These are phyloP conservation scores for Vanessa atalanta DNA, from an alignment of 1,140 invertebrate species.

Conservation along the genomic window DNA sequence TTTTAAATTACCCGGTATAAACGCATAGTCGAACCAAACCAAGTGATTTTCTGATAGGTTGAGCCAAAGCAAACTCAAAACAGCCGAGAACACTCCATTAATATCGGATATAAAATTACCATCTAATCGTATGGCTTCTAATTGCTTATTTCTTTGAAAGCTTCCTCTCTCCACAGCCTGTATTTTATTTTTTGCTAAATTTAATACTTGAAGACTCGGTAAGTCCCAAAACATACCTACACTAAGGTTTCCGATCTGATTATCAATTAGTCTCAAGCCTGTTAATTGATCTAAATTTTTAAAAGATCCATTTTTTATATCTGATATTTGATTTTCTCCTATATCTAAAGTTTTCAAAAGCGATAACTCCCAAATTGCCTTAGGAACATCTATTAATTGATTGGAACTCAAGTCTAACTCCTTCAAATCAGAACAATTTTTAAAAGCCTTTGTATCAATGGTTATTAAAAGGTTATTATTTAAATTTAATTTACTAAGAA, in stretches of 20 bases:
- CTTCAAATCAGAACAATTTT: constrained; percentile 93
- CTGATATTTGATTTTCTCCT: constrained; percentile 91
- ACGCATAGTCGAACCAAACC: constrained; percentile 94
- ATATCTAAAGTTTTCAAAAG: constrained; percentile 92
- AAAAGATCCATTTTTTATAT: constrained; percentile 91
- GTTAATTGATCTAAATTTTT: constrained; percentile 91
- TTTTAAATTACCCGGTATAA: constrained; percentile 92
- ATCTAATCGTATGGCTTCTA: constrained; percentile 92
- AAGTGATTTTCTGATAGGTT: constrained; percentile 95
- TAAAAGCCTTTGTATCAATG: constrained; percentile 90
- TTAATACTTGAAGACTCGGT: constrained; percentile 90
- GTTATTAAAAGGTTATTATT: constrained; percentile 90
- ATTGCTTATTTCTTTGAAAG: constrained; percentile 88
- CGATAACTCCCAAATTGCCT: constrained; percentile 89
- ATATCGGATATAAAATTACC: constrained; percentile 93
- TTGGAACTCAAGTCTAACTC: constrained; percentile 95
- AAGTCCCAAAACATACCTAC: constrained; percentile 92
- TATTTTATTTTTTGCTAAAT: constrained; percentile 93
- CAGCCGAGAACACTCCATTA: constrained; percentile 90
- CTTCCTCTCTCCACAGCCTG: constrained; percentile 90
- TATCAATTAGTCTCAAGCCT: constrained; percentile 91
- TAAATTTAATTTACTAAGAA: constrained; percentile 90
- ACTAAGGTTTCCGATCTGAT: constrained; percentile 91
- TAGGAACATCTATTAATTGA: constrained; percentile 88
- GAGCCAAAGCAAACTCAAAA: constrained; percentile 90